Conservation (phyloP, 2,797 vertebrate genomes). For the Alectoris magna region DNA sequence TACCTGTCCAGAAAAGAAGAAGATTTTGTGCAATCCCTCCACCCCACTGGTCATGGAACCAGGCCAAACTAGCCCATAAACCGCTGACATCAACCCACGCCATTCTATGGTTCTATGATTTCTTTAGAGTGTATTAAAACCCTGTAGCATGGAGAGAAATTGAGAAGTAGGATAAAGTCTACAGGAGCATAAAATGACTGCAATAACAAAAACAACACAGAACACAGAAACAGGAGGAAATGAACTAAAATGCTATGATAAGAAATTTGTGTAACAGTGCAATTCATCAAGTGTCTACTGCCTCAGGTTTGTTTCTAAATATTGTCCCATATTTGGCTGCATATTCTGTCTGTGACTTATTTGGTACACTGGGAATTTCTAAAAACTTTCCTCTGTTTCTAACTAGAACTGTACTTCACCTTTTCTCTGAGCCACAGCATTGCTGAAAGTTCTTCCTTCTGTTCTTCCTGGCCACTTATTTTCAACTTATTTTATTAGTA, state of each 20-base stretch:
- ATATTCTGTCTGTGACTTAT: neutral
- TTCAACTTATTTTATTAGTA: neutral
- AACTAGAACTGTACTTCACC: neutral
- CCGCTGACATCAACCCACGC: too few relatives aligned
- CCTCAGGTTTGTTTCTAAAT: neutral
- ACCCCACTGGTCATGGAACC: too few relatives aligned
- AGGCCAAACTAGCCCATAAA: too few relatives aligned
- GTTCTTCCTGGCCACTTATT: neutral
- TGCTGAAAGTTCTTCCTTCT: neutral
- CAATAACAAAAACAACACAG: neutral
- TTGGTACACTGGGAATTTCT: neutral
- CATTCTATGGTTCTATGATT: too few relatives aligned
- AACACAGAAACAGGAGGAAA: neutral
- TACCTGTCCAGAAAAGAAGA: too few relatives aligned
- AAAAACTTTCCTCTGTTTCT: neutral
- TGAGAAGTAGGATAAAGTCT: neutral
- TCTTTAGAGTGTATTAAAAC: neutral
- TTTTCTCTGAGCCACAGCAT: accelerated
- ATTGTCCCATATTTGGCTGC: neutral
- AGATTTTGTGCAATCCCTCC: too few relatives aligned
- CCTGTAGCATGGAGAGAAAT: neutral
- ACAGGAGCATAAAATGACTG: neutral
- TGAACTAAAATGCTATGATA: neutral
- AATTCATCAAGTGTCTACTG: neutral
- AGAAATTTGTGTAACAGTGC: neutral